Evolutionary conservation across 2,797 vertebrate species (phyloP).

Genomic region (Lepilemur septentrionalis): DNA sequence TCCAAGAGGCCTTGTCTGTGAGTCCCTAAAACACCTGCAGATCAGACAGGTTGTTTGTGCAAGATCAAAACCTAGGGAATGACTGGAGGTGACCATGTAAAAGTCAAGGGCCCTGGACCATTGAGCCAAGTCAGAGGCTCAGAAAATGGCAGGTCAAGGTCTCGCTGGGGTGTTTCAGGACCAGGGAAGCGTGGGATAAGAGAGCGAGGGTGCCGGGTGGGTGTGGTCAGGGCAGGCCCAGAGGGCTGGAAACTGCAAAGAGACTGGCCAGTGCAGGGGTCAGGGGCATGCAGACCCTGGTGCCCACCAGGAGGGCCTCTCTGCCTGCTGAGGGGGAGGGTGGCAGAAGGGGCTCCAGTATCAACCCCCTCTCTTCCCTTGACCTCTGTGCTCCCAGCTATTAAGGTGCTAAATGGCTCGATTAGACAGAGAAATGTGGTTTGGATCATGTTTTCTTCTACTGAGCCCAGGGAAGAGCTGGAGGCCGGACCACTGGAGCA

Average conservation of each 20-base stretch:
- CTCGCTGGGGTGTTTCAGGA: background rate
- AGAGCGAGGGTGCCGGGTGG: background rate
- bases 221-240: no score
- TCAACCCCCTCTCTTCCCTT: background rate
- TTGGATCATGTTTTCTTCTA: background rate
- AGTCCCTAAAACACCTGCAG: background rate
- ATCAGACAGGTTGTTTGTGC: background rate
- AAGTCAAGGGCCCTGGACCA: background rate
- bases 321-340: background rate
- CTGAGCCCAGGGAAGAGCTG: background rate
- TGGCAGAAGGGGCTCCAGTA: background rate
- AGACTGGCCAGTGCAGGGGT: background rate
- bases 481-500: background rate
- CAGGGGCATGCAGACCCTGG: background rate
- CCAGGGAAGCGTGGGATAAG: background rate
- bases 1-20: background rate
- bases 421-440: background rate
- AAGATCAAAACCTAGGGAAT: background rate
- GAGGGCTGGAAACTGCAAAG: background rate
- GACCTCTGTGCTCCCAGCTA: background rate
- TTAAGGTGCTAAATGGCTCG: background rate
- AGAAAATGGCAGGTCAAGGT: background rate
- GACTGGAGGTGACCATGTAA: background rate
- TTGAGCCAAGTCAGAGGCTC: background rate
- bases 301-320: background rate